Base-by-base conservation (phyloP, 1,140 invertebrate species). In the Diabrotica virgifera region DNA sequence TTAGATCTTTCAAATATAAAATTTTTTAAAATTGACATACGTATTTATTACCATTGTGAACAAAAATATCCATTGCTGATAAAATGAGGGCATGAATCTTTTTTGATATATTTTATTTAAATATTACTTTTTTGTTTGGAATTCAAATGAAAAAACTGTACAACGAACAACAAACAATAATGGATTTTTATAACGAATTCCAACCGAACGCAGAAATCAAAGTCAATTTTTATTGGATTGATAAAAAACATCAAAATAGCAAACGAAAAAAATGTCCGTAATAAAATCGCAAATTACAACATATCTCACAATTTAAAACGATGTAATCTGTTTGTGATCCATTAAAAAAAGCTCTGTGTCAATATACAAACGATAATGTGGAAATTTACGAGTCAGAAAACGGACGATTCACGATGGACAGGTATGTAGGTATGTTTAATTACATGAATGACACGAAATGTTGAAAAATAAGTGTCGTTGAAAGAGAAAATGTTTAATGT, bases 231-330 rank as follows among this genome's bases (percentile, higher is more conserved):
- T 46, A 46, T 46, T 46, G 40, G 40, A 10, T 10, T 46, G n/a
- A 8, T 8, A 46, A 8, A 46, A 46, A 46, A 8, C 40, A 46
- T 46, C 8, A 46, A 46, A 46, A 46, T 10, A 10, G n/a, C n/a
- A 8, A 46, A 46, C 8, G 8, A n/a, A 46, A 46, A 46, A 46
- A 46, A 46, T 46, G 40, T 46, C 40, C 6, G 40, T 46, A 46
- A 46, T 46, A 46, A 46, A 46, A 46, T 46, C 40, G 40, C 40
- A 46, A 46, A 54, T 54, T 54, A 12, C 52, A 54, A 54, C 52
- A 54, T 54, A 54, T 54, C 52, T 54, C 52, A 54, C 52, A 35
- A 54, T 12, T 54, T 54, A 13, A 54, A 54, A 13, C 52, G n/a
- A 54, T 54, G 52, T 35, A 13, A 54, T 54, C 40, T 46, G 40